Evolutionary conservation across 2,888 invertebrate species (phyloP).

Genomic region (Cotesia congregata): DNA sequence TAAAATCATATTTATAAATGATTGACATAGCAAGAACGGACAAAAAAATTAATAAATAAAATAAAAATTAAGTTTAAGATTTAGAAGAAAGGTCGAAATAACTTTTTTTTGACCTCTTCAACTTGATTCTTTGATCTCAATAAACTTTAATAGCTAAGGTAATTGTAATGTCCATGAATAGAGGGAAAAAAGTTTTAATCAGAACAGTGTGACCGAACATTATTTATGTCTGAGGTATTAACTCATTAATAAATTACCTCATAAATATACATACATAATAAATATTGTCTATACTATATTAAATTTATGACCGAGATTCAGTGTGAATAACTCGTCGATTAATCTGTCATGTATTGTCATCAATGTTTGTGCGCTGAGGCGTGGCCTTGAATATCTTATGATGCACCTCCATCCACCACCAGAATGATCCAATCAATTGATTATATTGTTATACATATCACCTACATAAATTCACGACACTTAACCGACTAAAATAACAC

Average conservation of each 20-base stretch:
- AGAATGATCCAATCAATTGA: background rate
- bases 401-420: background rate
- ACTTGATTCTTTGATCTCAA: constrained; percentile 33
- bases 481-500: background rate
- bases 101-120: constrained; percentile 30
- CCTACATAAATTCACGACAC: background rate
- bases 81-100: background rate
- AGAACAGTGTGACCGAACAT: background rate
- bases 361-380: background rate
- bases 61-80: background rate
- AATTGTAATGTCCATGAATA: background rate
- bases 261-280: background rate
- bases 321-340: constrained; percentile 1
- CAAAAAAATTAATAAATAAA: background rate
- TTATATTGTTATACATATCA: background rate
- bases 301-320: background rate
- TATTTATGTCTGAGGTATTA: background rate
- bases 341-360: constrained; percentile 1
- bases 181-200: background rate
- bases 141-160: background rate
- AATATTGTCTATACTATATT: background rate
- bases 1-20: background rate
- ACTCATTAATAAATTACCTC: background rate
- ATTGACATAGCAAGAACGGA: background rate
- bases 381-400: constrained; percentile 1